Evolutionary conservation across 2,888 invertebrate species (phyloP), one percentile per base, ranked within the genome.

Genomic region (Stenichneumon culpator): DNA sequence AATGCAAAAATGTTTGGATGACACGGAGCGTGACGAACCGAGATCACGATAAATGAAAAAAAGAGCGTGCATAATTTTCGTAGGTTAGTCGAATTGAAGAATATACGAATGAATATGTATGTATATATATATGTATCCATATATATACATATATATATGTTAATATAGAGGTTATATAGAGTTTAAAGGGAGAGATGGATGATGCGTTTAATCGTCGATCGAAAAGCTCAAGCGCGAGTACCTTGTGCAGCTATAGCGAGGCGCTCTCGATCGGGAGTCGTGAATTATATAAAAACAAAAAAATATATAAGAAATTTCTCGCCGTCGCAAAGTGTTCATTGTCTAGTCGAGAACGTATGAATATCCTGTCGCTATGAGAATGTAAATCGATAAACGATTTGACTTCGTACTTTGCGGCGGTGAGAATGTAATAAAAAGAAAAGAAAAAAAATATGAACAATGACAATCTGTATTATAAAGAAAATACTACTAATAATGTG

Each of bases 401-500:
- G 11, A 52, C 52, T 16, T 52, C 52, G 50, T 69, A 77, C 69
- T 63, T 77, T 67, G 11, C 77, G 44, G 39, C 52, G 65, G 75
- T 50, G 22, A 65, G 68, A 75, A 69, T 73, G 90, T 78, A 87
- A 89, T 86, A 14, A 89, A 39, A 87, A 89, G 86, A 14, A 89
- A 39, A 0, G 0, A 39, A 39, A 5, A 39, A 39, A 39, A 39
- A 39, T 39, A 39, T 39, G 39, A 39, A 92, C 91, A 88, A 91
- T 92, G 93, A 93, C 93, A 93, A 93, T 93, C 93, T 92, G 90
- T 93, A 92, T 88, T 83, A 91, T 93, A 92, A 88, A 88, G 83
- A 87, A 73, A 79, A 83, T 86, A 87, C 86, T 90, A 89, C 81
- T 89, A 86, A 89, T 89, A 89, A 90, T 82, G 88, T 50, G 50